These are phyloP conservation scores for Choloepus hoffmanni DNA, from an alignment of 2,113 vertebrate genomes.

Conservation along the genomic window DNA sequence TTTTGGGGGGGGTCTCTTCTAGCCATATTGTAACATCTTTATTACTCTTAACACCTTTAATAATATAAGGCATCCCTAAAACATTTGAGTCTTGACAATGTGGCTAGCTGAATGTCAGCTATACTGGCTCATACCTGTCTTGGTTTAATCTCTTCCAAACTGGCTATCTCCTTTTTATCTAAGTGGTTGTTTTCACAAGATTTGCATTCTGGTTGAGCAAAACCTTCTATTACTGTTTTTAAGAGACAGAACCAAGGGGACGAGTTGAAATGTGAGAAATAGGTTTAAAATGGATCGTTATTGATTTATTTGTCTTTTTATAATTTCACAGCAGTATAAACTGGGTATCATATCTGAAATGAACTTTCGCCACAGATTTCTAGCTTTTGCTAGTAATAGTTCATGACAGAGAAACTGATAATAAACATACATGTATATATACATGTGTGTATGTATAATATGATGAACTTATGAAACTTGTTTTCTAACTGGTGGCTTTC, in stretches of 20 bases:
- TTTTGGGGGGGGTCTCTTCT: neutral
- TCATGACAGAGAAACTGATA: neutral
- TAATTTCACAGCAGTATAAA: slow-evolving; percentile 20
- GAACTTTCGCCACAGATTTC: neutral
- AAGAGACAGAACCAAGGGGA: neutral
- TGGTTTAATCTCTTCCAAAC: neutral
- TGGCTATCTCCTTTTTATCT: neutral
- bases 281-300: neutral
- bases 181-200: slow-evolving; percentile 43
- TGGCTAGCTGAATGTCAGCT: neutral
- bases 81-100: neutral
- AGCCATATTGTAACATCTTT: neutral
- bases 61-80: neutral
- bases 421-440: neutral
- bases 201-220: neutral
- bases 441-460: neutral
- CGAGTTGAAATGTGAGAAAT: slow-evolving; percentile 47
- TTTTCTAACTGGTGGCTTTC: neutral
- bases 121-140: neutral
- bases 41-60: neutral
- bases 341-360: neutral
- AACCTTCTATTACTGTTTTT: slow-evolving; percentile 46
- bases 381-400: neutral
- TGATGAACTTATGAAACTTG: neutral
- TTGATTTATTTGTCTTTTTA: slow-evolving; percentile 54